A percentile compares a stretch with the other conserved stretches of the same genome.
Evolutionary conservation across 2,888 invertebrate genomes (phyloP).

Genomic region (Alviniconcha strummeri): DNA sequence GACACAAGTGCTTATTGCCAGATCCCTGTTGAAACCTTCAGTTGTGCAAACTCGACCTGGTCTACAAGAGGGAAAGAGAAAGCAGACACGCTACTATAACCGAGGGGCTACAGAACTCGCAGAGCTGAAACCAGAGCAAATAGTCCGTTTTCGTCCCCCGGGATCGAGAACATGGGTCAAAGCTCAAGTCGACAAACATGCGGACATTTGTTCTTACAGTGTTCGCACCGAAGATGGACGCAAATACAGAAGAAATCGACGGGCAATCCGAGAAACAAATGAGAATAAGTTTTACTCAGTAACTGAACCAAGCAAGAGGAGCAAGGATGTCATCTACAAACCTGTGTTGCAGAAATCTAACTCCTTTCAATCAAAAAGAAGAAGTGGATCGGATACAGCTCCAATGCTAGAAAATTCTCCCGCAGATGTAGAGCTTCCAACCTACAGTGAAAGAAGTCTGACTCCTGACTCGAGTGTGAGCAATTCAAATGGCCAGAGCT

Average conservation of each 20-base stretch:
- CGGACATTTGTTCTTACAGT: not conserved
- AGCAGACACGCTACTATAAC: not conserved
- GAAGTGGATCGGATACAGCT: not conserved
- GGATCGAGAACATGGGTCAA: constrained; percentile 4
- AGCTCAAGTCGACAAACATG: not conserved
- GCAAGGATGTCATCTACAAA: not conserved
- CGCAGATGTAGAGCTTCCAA: not conserved
- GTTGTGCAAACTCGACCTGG: not conserved
- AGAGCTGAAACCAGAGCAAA: constrained; percentile 3
- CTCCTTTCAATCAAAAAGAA: not conserved
- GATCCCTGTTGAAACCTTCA: not conserved
- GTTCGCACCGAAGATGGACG: not conserved
- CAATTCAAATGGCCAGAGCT: not conserved
- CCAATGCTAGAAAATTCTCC: not conserved
- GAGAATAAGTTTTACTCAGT: not conserved
- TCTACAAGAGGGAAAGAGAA: constrained; percentile 8
- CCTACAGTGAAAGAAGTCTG: not conserved
- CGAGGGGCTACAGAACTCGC: not conserved
- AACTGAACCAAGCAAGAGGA: not conserved
- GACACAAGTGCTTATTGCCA: constrained; percentile 3
- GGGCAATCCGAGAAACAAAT: not conserved
- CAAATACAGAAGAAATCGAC: not conserved
- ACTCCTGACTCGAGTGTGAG: not conserved
- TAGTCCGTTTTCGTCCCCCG: not conserved
- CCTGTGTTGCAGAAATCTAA: no score